A percentile compares a stretch with the other conserved stretches of the same genome.
These are phyloP conservation scores for Pseudorhombus dupliciocellatus DNA, from an alignment of 2,113 vertebrate species.

Conservation along the genomic window DNA sequence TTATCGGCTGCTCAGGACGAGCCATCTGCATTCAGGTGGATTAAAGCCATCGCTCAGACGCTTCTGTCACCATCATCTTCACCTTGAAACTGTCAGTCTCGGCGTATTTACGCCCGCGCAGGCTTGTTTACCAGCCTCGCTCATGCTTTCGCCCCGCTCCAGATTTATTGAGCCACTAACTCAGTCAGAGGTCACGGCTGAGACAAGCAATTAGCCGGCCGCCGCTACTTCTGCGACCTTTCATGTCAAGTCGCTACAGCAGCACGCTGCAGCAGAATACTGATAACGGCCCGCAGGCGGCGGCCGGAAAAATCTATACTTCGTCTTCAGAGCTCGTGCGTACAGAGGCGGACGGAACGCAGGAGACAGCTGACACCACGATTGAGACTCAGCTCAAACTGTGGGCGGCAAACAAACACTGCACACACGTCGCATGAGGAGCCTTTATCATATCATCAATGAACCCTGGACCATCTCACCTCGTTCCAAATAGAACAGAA, in stretches of 20 bases:
- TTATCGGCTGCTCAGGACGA: neutral
- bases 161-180: slow-evolving; percentile 48
- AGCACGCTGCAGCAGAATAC: slow-evolving; percentile 43
- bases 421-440: too few species aligned
- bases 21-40: neutral
- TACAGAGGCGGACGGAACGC: neutral
- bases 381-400: neutral
- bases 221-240: slow-evolving; percentile 44
- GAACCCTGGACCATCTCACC: too few species aligned
- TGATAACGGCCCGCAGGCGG: slow-evolving; percentile 31
- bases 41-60: neutral
- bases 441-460: too few species aligned
- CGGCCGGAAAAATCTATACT: slow-evolving; percentile 49
- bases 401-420: neutral
- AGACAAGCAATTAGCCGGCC: slow-evolving; percentile 62
- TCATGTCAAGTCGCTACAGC: slow-evolving; percentile 40
- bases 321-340: slow-evolving; percentile 33
- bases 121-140: slow-evolving; percentile 27
- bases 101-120: slow-evolving; percentile 26
- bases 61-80: neutral
- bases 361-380: neutral
- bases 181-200: slow-evolving; percentile 52
- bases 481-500: too few species aligned
- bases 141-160: neutral
- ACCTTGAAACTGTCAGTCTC: slow-evolving; percentile 26